Evolutionary conservation across 2,797 vertebrate genomes (phyloP).

Genomic region (Gymnopithys bicolor): DNA sequence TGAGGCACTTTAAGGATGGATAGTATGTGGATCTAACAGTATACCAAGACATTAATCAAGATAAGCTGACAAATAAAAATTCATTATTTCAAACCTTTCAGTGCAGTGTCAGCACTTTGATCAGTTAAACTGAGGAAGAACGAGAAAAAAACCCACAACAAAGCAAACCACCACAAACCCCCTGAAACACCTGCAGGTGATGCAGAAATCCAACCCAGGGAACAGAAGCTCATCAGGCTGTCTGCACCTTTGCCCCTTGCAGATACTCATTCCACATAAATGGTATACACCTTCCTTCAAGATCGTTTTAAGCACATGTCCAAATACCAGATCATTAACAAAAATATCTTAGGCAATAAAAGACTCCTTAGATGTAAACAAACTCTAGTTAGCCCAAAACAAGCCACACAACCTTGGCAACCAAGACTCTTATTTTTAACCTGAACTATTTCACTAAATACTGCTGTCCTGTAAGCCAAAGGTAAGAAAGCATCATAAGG

Average conservation of each 20-base stretch:
- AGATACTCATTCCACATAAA: background rate
- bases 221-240: background rate
- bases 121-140: background rate
- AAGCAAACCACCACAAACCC: background rate
- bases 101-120: background rate
- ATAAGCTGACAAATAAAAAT: background rate
- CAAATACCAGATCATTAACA: background rate
- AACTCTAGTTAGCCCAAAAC: background rate
- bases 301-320: background rate
- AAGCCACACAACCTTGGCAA: background rate
- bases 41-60: background rate
- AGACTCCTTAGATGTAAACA: background rate
- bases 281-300: background rate
- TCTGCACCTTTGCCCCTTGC: background rate
- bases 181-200: background rate
- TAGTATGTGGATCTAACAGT: background rate
- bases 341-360: background rate
- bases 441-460: background rate
- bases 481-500: background rate
- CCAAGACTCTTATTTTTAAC: background rate
- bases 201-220: background rate
- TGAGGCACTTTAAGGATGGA: background rate
- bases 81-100: background rate
- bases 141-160: background rate
- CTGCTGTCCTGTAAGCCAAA: background rate